phyloP scores from a whole-genome alignment of 2,888 invertebrate genomes.

The Lochmaea capreae region DNA sequence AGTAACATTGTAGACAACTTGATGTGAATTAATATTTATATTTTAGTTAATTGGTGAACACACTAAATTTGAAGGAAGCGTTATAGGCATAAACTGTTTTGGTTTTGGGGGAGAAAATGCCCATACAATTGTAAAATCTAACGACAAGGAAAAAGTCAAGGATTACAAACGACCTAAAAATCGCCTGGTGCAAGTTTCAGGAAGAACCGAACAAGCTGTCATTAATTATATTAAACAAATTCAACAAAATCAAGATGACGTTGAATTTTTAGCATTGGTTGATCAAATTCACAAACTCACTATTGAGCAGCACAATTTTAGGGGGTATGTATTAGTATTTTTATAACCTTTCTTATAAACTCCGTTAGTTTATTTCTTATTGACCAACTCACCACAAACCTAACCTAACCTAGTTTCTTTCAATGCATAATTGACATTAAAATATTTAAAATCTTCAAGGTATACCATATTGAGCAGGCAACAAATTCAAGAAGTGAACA shows the following conservation, averaged over 20 bases:
- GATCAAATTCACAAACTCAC: constrained; percentile 76
- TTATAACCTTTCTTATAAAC: too few relatives aligned
- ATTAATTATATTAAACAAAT: constrained; percentile 72
- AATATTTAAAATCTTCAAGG: constrained; percentile 21
- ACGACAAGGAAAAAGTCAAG: constrained; percentile 54
- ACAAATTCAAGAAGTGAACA: constrained; percentile 32
- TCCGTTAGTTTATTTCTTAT: too few relatives aligned
- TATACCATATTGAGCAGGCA: constrained; percentile 43
- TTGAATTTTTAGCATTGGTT: constrained; percentile 78
- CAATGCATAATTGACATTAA: neutral
- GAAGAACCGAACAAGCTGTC: constrained; percentile 83
- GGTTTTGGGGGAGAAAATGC: constrained; percentile 75
- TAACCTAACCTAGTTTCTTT: too few relatives aligned
- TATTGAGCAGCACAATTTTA: constrained; percentile 78
- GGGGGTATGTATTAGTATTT: constrained; percentile 74
- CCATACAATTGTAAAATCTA: constrained; percentile 66
- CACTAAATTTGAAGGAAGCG: constrained; percentile 68
- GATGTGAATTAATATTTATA: neutral
- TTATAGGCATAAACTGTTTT: constrained; percentile 73
- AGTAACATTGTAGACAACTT: neutral
- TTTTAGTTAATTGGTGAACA: constrained; percentile 66
- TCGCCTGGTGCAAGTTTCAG: constrained; percentile 67
- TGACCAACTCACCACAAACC: too few relatives aligned
- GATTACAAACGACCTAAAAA: constrained; percentile 48
- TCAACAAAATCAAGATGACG: constrained; percentile 70